Conservation (phyloP, 1,140 invertebrate genomes). For the Drosophila pachea region DNA sequence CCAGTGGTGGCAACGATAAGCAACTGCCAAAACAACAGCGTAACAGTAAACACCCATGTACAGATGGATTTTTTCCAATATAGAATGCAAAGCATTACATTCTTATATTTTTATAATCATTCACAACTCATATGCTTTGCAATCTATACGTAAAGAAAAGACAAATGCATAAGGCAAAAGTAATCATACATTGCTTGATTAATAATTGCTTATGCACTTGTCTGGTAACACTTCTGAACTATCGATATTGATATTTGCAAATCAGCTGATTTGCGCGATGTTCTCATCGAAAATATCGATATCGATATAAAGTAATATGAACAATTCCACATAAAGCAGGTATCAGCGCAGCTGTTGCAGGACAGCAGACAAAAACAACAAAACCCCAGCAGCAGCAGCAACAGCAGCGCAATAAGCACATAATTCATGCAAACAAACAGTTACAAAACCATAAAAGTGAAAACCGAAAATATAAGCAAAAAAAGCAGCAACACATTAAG, state of each 20-base stretch:
- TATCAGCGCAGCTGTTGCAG: constrained; percentile 47
- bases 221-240: constrained; percentile 28
- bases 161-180: constrained; percentile 20
- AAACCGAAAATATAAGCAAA: constrained; percentile 44
- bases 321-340: constrained; percentile 46
- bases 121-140: constrained; percentile 12
- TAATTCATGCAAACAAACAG: constrained; percentile 60
- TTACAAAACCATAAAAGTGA: constrained; percentile 53
- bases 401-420: constrained; percentile 40
- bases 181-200: constrained; percentile 1
- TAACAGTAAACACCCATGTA: constrained; percentile 42
- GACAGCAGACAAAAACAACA: constrained; percentile 45
- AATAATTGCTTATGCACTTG: constrained; percentile 16
- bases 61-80: neutral
- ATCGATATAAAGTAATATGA: constrained; percentile 41
- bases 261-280: constrained; percentile 33
- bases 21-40: constrained; percentile 50
- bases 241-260: constrained; percentile 38
- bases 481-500: constrained; percentile 32
- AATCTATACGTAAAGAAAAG: constrained; percentile 4
- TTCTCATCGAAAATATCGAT: constrained; percentile 16
- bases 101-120: neutral
- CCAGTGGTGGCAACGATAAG: constrained; percentile 69
- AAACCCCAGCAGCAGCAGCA: constrained; percentile 31
- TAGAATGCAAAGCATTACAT: constrained; percentile 18